Percentiles rank a stretch among this genome's conserved stretches.
These are phyloP conservation scores for Kryptolebias marmoratus DNA, from an alignment of 2,113 vertebrate genomes.

Conservation along the genomic window DNA sequence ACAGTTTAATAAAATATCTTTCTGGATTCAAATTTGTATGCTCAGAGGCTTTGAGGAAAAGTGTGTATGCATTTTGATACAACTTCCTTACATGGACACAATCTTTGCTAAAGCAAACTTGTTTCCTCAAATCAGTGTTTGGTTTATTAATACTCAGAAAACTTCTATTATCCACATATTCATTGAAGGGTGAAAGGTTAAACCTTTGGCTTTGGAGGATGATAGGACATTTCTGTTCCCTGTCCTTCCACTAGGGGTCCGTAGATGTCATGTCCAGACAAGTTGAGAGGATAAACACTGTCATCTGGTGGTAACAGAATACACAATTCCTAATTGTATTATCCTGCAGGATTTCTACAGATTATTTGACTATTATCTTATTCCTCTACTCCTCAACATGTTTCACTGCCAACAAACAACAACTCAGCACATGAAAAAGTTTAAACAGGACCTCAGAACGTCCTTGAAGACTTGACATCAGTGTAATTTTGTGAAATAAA, in stretches of 20 bases:
- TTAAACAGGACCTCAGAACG: too few relatives aligned
- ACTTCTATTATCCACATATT: background rate
- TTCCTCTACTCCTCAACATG: background rate
- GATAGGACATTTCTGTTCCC: slow-evolving; percentile 22
- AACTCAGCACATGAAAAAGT: background rate
- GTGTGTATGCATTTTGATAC: background rate
- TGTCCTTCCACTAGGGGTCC: slow-evolving; percentile 63
- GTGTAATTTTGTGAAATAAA: too few relatives aligned
- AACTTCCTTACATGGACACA: background rate
- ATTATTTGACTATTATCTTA: background rate
- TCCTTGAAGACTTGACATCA: too few relatives aligned
- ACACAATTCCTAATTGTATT: slow-evolving; percentile 23
- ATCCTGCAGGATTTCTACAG: background rate
- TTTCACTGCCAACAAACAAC: background rate
- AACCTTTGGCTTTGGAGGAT: background rate
- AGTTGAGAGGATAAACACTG: slow-evolving; percentile 70
- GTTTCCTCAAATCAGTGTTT: slow-evolving; percentile 11
- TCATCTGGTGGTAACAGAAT: slow-evolving; percentile 76
- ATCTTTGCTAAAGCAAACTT: background rate
- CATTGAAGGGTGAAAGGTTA: background rate
- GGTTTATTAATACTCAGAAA: background rate
- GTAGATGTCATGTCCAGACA: slow-evolving; percentile 53
- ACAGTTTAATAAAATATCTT: slow-evolving; percentile 62
- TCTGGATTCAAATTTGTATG: slow-evolving; percentile 41
- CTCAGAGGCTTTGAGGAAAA: slow-evolving; percentile 15